These are phyloP conservation scores for Gallinago nigripennis DNA, from an alignment of 2,797 vertebrate species.

Conservation along the genomic window DNA sequence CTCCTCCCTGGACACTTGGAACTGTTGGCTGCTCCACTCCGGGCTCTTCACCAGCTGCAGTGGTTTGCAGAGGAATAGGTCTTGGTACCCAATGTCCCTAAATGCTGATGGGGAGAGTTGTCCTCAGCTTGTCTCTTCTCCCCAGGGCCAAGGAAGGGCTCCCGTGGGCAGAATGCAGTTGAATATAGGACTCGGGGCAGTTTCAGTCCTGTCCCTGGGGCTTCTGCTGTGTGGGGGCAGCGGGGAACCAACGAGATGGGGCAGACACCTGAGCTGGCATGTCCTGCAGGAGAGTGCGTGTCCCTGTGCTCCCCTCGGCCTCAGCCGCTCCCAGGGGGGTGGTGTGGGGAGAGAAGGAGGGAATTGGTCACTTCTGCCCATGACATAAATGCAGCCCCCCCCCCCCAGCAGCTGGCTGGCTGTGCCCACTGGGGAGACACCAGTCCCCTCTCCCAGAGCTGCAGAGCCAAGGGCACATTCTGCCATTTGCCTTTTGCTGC, in stretches of 20 bases:
- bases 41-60: accelerated
- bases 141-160: neutral
- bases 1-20: neutral
- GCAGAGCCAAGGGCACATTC: neutral
- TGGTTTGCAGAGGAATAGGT: neutral
- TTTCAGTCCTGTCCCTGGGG: neutral
- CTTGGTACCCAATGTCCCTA: neutral
- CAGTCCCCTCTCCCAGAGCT: accelerated
- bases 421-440: accelerated
- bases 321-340: neutral
- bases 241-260: accelerated
- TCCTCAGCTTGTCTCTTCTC: neutral
- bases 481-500: accelerated
- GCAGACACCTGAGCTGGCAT: neutral
- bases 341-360: accelerated
- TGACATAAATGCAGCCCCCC: neutral
- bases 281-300: accelerated
- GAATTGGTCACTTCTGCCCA: neutral
- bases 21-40: neutral
- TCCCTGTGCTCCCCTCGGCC: accelerated
- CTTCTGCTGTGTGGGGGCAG: neutral
- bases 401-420: neutral
- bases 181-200: neutral
- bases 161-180: neutral
- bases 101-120: neutral